phyloP scores from a whole-genome alignment of 2,888 invertebrate species.

The Drepanosiphum platanoidis region DNA sequence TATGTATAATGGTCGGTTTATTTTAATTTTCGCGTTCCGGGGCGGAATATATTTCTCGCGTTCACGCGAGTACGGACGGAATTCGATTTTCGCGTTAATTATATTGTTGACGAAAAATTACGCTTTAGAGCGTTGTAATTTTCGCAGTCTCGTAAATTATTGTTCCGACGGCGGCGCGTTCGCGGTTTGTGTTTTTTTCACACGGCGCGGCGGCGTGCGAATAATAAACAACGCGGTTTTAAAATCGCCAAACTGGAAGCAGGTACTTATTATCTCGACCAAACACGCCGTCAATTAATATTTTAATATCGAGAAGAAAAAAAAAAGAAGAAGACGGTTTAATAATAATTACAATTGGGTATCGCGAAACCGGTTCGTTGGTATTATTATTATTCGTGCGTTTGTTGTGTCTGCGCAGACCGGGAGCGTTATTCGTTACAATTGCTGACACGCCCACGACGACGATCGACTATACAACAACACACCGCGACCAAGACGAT shows the following conservation, averaged over 20 bases:
- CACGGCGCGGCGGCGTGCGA: not conserved
- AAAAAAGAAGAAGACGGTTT: not conserved
- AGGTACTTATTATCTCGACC: not conserved
- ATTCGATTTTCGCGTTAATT: too few species aligned
- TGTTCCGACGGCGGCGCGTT: not conserved
- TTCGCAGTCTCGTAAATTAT: not conserved
- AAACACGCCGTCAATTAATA: not conserved
- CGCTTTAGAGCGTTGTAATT: too few species aligned
- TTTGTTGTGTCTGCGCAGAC: not conserved
- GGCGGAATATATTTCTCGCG: too few species aligned
- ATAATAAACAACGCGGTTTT: not conserved
- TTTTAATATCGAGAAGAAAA: not conserved
- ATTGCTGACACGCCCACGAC: not conserved
- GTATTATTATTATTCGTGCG: not conserved
- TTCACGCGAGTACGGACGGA: too few species aligned
- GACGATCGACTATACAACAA: not conserved
- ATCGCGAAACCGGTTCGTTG: not conserved
- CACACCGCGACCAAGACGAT: too few species aligned
- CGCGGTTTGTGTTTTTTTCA: not conserved
- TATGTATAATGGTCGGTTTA: too few species aligned
- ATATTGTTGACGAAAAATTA: too few species aligned
- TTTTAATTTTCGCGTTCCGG: too few species aligned
- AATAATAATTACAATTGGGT: not conserved
- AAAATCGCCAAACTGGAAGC: not conserved
- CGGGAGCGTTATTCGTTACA: not conserved